Base-by-base conservation (phyloP, 2,113 vertebrate species). In the Vidua chalybeata region DNA sequence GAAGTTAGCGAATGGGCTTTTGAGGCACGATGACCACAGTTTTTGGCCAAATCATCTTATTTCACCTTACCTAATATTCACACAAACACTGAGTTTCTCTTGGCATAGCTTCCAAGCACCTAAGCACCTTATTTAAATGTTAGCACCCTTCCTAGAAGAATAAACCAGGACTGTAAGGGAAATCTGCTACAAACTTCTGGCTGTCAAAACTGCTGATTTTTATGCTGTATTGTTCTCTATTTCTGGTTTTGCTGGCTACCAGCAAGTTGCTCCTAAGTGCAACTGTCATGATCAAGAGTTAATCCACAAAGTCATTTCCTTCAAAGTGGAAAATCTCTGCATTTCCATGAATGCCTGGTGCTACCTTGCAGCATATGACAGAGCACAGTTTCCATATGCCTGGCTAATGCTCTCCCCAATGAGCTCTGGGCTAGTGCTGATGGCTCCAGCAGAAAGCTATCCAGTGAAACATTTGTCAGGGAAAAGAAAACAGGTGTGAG, bases 401-500 rank as follows among this genome's bases (percentile, higher is more conserved):
- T 77, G 66, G n/a, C 63, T 94, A 85, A 94, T 87, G 82, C 89
- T 77, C n/a, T 76, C 58, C 91, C 85, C 75, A 62, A 3, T 35
- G 76, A 95, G 68, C 33, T 77, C 83, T 68, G 69, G 39, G 59
- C 59, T 59, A 43, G 69, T 18, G 85, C 62, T 75, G 83, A 83
- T 30, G 2, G 1, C 76, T 92, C 49, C 58, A 90, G 74, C 83
- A 89, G 72, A 24, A 91, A 96, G 73, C 26, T 10, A 75, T 52
- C 89, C 87, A 90, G 68, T 2, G 7, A 71, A 95, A 96, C 89
- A 94, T 90, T 97, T 96, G 94, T 91, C 96, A 93, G 84, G 66
- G 91, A 92, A 97, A 94, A 95, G 91, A 96, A 97, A 97, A 95
- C 87, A 96, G 52, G 69, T 96, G 93, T 84, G 96, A 97, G 89